These are phyloP conservation scores for Volucella bombylans DNA, from an alignment of 2,888 invertebrate species.

Conservation along the genomic window DNA sequence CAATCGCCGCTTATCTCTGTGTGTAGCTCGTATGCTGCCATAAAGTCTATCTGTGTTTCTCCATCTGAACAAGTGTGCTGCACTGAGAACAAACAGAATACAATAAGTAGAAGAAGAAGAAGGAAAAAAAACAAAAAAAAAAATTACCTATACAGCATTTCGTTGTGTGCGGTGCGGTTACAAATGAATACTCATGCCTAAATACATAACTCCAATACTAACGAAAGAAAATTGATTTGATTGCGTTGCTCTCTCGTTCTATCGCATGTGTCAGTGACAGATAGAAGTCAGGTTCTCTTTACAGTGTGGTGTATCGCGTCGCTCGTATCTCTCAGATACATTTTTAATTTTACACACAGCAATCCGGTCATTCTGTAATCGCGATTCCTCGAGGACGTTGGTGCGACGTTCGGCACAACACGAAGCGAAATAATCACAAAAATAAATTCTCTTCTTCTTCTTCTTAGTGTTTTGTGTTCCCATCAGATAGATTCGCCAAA, in stretches of 20 bases:
- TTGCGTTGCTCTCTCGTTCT: constrained; percentile 58
- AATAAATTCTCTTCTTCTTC: constrained; percentile 49
- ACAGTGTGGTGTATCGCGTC: constrained; percentile 47
- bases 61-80: constrained; percentile 69
- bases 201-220: constrained; percentile 3
- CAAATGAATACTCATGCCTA: constrained; percentile 9
- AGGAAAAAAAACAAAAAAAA: constrained; percentile 68
- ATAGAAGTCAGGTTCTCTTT: constrained; percentile 8
- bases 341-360: constrained; percentile 82
- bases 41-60: constrained; percentile 35
- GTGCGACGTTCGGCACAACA: constrained; percentile 77
- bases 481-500: constrained; percentile 50
- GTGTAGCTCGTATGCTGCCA: constrained; percentile 28
- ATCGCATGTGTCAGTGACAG: constrained; percentile 6
- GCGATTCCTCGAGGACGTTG: constrained; percentile 83
- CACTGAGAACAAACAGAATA: constrained; percentile 60
- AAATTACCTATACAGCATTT: constrained; percentile 15
- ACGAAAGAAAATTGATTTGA: constrained; percentile 23
- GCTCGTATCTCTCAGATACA: constrained; percentile 76
- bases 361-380: constrained; percentile 83
- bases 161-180: constrained; percentile 4
- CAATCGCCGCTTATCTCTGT: constrained; percentile 30
- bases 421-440: constrained; percentile 70
- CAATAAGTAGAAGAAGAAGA: constrained; percentile 35
- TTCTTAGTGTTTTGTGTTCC: constrained; percentile 44